Conservation (phyloP, 1,140 invertebrate species). For the Papilio polyxenes region DNA sequence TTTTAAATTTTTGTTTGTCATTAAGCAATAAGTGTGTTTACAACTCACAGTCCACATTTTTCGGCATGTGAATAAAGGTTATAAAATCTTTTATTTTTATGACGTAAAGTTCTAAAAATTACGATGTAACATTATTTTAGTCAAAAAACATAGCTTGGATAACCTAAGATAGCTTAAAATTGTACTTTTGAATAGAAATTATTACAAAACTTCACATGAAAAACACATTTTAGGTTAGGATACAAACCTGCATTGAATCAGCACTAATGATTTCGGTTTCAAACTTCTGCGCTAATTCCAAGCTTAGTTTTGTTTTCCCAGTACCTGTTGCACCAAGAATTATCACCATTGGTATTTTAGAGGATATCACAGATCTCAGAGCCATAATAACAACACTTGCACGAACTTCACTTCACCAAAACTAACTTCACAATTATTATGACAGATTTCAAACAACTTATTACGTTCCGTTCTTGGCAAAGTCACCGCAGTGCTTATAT, state of each 20-base stretch:
- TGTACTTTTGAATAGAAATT: not conserved
- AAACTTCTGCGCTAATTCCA: constrained; percentile 94
- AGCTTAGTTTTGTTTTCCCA: constrained; percentile 97
- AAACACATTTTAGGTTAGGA: constrained; percentile 66
- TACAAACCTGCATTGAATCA: constrained; percentile 98
- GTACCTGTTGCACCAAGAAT: constrained; percentile 97
- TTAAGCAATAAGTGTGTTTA: too few species aligned
- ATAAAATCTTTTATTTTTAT: constrained; percentile 15
- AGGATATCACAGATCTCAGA: constrained; percentile 66
- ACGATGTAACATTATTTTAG: not conserved
- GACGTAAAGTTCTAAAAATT: not conserved
- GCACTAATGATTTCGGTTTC: constrained; percentile 98
- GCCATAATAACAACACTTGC: constrained; percentile 64
- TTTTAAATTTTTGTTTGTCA: too few species aligned
- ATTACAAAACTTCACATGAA: not conserved
- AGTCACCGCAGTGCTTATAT: constrained; percentile 29
- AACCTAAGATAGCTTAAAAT: not conserved
- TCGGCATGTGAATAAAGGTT: not conserved
- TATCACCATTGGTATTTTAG: constrained; percentile 88
- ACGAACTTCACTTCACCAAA: constrained; percentile 69
- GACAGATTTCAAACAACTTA: constrained; percentile 45
- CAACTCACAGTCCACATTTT: too few species aligned
- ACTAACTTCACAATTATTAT: constrained; percentile 77
- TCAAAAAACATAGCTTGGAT: not conserved
- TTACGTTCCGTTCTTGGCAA: constrained; percentile 52